Conservation (phyloP, 2,888 invertebrate species). For the Acholoe squamosa region DNA sequence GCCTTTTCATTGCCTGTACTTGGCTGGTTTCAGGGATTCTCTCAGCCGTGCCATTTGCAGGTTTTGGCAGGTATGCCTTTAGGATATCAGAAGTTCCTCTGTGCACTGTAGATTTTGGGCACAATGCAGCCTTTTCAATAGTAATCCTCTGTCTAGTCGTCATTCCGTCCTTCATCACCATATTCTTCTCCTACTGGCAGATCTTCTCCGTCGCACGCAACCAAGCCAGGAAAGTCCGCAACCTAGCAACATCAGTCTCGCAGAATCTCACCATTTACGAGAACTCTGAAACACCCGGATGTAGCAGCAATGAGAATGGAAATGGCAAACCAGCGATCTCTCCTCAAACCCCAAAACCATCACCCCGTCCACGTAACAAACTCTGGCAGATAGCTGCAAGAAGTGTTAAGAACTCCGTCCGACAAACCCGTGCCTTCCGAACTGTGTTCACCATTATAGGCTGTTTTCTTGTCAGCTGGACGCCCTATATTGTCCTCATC, state of each 20-base stretch:
- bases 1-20: background rate
- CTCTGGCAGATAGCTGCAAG: slow-evolving; percentile 18
- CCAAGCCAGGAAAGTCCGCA: slow-evolving; percentile 31
- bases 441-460: slow-evolving; percentile 53
- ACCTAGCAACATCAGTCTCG: background rate
- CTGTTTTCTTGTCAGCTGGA: slow-evolving; percentile 47
- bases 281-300: background rate
- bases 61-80: slow-evolving; percentile 50
- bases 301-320: background rate
- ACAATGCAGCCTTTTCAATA: background rate
- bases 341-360: background rate
- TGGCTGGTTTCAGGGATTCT: slow-evolving; percentile 34
- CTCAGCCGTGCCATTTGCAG: background rate
- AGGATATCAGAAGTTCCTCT: background rate
- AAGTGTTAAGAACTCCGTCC: slow-evolving; percentile 9
- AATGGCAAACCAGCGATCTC: background rate
- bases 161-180: background rate
- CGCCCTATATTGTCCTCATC: slow-evolving; percentile 37
- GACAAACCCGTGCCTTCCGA: slow-evolving; percentile 32
- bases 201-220: slow-evolving; percentile 29
- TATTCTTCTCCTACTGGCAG: slow-evolving; percentile 14
- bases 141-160: background rate
- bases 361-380: background rate
- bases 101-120: slow-evolving; percentile 6
- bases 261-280: background rate